A percentile compares a stretch with the other conserved stretches of the same genome.
Evolutionary conservation across 2,113 vertebrate species (phyloP).

Genomic region (Engystomops pustulosus): DNA sequence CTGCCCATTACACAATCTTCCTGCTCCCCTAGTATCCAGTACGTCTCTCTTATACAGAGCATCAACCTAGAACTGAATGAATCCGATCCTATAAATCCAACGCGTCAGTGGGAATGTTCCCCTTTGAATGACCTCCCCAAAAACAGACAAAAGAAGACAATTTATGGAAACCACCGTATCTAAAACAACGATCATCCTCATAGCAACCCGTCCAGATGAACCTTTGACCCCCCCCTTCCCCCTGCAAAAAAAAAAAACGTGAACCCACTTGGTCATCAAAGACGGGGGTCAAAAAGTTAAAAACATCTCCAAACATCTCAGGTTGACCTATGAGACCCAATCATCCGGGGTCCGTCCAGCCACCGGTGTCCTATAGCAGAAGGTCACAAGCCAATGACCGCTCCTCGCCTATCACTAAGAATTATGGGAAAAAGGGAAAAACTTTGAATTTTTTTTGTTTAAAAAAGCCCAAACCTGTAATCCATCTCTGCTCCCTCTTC

Average conservation of each 20-base stretch:
- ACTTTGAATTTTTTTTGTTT: background rate
- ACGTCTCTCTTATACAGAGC: too few relatives aligned
- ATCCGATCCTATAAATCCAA: background rate
- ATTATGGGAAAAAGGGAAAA: background rate
- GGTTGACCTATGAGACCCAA: background rate
- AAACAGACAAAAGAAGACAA: background rate
- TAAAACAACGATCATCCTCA: background rate
- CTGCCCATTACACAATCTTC: background rate
- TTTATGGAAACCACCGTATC: background rate
- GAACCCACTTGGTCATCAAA: background rate
- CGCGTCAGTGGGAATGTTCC: background rate
- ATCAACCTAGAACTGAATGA: too few relatives aligned
- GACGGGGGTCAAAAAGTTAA: background rate
- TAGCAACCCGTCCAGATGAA: background rate
- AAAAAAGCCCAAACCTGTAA: background rate
- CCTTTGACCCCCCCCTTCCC: conserved; percentile 9
- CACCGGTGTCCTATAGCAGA: background rate
- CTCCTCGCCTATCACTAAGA: background rate
- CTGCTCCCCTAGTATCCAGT: background rate
- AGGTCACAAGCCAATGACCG: background rate
- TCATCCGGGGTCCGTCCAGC: background rate
- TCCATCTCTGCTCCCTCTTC: conserved; percentile 43
- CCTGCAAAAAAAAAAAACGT: background rate
- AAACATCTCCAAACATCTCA: conserved; percentile 8
- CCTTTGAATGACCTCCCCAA: background rate